These are phyloP conservation scores for Epizoanthus rinbou DNA, from an alignment of 92 coral and sea anemone species.

Conservation along the genomic window DNA sequence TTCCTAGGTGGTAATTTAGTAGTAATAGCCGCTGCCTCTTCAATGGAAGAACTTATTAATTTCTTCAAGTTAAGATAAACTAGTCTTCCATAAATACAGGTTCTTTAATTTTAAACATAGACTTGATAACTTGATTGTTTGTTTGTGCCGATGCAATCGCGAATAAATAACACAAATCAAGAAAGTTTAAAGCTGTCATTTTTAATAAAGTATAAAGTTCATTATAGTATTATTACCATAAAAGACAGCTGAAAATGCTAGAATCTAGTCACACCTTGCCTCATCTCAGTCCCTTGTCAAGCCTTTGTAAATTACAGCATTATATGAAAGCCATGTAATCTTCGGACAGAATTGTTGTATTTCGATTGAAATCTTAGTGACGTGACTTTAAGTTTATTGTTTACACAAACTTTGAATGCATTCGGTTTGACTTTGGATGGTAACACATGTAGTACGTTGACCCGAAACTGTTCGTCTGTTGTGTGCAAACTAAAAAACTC, in stretches of 20 bases:
- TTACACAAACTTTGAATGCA: conserved; percentile 1
- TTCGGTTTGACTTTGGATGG: neutral
- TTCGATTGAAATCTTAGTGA: neutral
- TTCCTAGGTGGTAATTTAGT: conserved; percentile 3
- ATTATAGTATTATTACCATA: conserved; percentile 19
- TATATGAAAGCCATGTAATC: neutral
- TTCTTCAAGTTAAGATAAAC: conserved; percentile 39
- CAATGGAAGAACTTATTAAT: conserved; percentile 20
- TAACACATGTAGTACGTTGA: conserved; percentile 11
- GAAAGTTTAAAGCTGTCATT: conserved; percentile 4
- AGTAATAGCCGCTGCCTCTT: neutral
- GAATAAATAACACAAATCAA: conserved; percentile 7
- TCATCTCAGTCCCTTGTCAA: neutral
- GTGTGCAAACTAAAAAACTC: neutral
- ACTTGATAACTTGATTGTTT: conserved; percentile 28
- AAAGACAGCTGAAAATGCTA: conserved; percentile 26
- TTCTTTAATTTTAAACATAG: neutral
- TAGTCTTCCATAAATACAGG: conserved; percentile 12
- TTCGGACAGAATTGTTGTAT: neutral
- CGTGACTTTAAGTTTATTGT: conserved; percentile 10
- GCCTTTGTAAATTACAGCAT: neutral
- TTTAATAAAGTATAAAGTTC: conserved; percentile 21
- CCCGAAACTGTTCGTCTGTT: neutral
- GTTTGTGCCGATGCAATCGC: conserved; percentile 6
- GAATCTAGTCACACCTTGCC: conserved; percentile 3